Evolutionary conservation across 2,888 invertebrate species (phyloP).

Genomic region (Drosophila subquinaria): DNA sequence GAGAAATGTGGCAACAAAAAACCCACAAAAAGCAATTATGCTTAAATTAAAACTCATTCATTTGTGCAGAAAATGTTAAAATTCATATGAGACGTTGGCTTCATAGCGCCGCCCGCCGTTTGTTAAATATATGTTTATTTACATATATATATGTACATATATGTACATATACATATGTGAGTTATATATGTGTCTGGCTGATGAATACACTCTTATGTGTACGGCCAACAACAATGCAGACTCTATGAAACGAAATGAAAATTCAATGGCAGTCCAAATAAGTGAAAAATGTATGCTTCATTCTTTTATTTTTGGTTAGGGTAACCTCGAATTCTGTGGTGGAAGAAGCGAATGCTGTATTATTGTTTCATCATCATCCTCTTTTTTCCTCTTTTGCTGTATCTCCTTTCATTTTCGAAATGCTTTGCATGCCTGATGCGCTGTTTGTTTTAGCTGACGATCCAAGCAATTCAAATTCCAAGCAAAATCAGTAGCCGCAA

Average conservation of each 20-base stretch:
- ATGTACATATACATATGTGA: not conserved
- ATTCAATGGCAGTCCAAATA: conserved; percentile 73
- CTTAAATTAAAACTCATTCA: conserved; percentile 82
- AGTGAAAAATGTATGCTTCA: conserved; percentile 71
- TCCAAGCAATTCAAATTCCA: conserved; percentile 39
- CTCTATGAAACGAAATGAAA: conserved; percentile 66
- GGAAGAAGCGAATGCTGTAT: conserved; percentile 1
- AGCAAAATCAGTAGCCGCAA: conserved; percentile 53
- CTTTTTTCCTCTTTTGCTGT: conserved; percentile 3
- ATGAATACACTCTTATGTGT: conserved; percentile 28
- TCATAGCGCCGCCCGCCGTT: conserved; percentile 30
- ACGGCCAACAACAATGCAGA: conserved; percentile 43
- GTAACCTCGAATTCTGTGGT: not conserved
- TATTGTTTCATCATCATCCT: conserved; percentile 34
- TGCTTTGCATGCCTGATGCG: conserved; percentile 51
- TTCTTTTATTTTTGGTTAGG: conserved; percentile 38
- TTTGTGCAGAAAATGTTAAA: conserved; percentile 72
- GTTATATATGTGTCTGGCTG: conserved; percentile 27
- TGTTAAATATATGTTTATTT: conserved; percentile 26
- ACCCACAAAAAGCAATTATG: conserved; percentile 79
- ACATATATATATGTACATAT: conserved; percentile 13
- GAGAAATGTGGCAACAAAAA: conserved; percentile 42
- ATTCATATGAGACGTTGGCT: conserved; percentile 64
- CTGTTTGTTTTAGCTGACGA: conserved; percentile 53
- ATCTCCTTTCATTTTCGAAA: conserved; percentile 48